A percentile compares a stretch with the other conserved stretches of the same genome.
These are phyloP conservation scores for Caenorhabditis wallacei DNA, from an alignment of 2,888 invertebrate species.

Conservation along the genomic window DNA sequence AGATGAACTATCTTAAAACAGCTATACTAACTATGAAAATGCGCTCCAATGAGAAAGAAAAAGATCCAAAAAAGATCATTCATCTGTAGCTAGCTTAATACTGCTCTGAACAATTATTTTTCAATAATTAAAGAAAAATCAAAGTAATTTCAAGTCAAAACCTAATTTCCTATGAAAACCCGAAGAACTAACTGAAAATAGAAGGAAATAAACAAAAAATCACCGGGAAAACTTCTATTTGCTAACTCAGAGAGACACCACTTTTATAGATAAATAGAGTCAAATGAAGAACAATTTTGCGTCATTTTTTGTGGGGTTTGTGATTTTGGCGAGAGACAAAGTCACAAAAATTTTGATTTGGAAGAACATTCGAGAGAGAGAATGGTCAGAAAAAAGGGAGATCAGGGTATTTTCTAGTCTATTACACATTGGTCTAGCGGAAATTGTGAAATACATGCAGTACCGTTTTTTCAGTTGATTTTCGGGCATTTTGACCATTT, in stretches of 20 bases:
- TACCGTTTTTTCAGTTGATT: too few species aligned
- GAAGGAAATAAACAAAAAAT: neutral
- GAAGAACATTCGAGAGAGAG: neutral
- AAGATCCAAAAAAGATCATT: too few species aligned
- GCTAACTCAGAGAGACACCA: neutral
- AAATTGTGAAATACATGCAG: neutral
- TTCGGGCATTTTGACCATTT: too few species aligned
- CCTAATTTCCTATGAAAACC: too few species aligned
- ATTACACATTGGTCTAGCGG: neutral
- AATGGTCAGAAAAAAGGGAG: neutral
- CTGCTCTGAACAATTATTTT: too few species aligned
- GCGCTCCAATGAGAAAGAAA: too few species aligned
- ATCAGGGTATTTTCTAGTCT: neutral
- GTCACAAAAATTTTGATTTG: neutral
- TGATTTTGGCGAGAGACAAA: neutral
- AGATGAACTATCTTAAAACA: too few species aligned
- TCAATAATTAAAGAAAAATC: too few species aligned
- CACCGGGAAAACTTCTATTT: neutral
- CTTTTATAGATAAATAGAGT: conserved; percentile 5
- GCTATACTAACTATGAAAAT: too few species aligned
- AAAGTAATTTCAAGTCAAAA: too few species aligned
- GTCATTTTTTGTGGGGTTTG: conserved; percentile 9
- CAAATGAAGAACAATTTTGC: neutral
- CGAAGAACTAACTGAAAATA: neutral
- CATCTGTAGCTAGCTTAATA: too few species aligned